These are phyloP conservation scores for Parazoanthus darwini DNA, from an alignment of 92 coral and sea anemone genomes.

Conservation along the genomic window DNA sequence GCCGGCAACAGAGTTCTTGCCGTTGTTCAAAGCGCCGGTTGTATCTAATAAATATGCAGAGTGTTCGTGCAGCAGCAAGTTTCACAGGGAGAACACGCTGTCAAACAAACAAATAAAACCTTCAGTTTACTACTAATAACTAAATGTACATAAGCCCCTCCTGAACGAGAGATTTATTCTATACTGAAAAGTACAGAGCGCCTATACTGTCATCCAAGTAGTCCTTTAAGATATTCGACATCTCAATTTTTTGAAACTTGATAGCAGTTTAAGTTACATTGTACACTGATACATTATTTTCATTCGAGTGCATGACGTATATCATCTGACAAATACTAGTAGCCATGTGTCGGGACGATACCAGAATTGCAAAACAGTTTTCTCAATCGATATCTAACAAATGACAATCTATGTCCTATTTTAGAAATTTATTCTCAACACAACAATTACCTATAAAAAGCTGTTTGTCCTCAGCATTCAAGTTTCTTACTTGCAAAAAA, in stretches of 20 bases:
- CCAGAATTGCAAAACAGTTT: not conserved
- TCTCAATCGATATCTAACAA: not conserved
- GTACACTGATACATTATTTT: not conserved
- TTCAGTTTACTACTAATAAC: not conserved
- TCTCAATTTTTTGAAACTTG: no score
- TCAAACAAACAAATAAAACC: slow-evolving; percentile 2
- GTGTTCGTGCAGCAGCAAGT: slow-evolving; percentile 84
- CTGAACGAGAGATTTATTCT: not conserved
- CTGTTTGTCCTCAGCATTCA: not conserved
- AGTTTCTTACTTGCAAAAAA: no score
- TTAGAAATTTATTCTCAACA: not conserved
- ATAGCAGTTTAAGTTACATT: no score
- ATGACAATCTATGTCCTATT: not conserved
- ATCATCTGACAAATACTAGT: no score
- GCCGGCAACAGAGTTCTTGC: slow-evolving; percentile 92
- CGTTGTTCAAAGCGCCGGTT: slow-evolving; percentile 93
- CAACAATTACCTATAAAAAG: not conserved
- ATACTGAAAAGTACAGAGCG: no score
- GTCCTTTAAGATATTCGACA: no score
- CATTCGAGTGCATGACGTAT: not conserved
- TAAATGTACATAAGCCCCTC: not conserved
- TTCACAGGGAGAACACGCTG: slow-evolving; percentile 99
- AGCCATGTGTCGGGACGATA: no score
- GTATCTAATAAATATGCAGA: slow-evolving; percentile 86
- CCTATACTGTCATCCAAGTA: no score